Conservation (phyloP, 2,797 vertebrate genomes). For the Emys orbicularis region DNA sequence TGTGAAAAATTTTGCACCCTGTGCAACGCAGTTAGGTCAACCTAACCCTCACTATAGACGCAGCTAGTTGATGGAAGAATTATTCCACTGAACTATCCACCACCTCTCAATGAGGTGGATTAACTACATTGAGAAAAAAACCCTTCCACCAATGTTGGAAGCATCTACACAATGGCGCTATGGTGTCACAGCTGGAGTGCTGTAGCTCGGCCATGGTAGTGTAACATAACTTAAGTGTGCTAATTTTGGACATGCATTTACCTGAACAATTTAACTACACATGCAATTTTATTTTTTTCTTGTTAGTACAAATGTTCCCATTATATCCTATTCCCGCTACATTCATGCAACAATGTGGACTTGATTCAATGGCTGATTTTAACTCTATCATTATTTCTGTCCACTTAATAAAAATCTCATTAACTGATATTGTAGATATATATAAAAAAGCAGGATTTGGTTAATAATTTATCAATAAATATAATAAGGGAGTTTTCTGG, state of each 20-base stretch:
- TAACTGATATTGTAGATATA: neutral
- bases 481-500: too few relatives aligned
- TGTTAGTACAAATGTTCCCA: neutral
- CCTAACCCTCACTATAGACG: too few relatives aligned
- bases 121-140: too few relatives aligned
- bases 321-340: neutral
- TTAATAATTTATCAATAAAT: neutral
- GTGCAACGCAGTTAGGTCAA: too few relatives aligned
- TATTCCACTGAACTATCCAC: too few relatives aligned
- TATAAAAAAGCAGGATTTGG: neutral
- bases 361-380: neutral
- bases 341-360: accelerated
- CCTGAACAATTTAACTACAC: neutral
- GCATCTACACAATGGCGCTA: too few relatives aligned
- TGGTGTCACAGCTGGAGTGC: too few relatives aligned
- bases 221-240: neutral
- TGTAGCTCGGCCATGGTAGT: too few relatives aligned
- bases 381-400: neutral
- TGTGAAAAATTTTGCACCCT: too few relatives aligned
- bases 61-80: too few relatives aligned
- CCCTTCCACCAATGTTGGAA: too few relatives aligned
- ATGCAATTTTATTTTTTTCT: neutral
- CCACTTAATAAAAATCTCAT: neutral
- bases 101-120: too few relatives aligned
- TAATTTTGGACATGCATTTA: neutral